Base-by-base conservation (phyloP, 2,797 vertebrate species). In the Falco rusticolus region DNA sequence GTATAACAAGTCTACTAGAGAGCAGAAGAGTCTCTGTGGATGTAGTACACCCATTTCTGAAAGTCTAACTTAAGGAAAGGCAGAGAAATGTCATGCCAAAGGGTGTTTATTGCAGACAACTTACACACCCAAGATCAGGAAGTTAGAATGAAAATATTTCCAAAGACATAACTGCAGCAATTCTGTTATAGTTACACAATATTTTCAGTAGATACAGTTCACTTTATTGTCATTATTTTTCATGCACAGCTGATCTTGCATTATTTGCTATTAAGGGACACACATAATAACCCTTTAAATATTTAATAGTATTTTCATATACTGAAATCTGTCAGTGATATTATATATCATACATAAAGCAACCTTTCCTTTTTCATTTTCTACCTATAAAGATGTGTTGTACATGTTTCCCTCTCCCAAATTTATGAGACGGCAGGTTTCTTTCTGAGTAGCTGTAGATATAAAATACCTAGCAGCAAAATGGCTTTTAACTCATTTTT, bases 401-500 rank as follows among this genome's bases (percentile, higher is more conserved):
- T 86, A 25, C 39, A 8, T 10, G 41, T 71, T 89, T 91, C 5
- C 15, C 65, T 56, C n/a, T 81, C 68, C 56, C 20, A 28, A 68
- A 63, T 90, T 75, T 83, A 72, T 63, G 43, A 86, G 41, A 88
- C 2, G 76, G 65, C 25, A 76, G 34, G 20, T 89, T 64, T 95
- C 82, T 80, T 94, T 83, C 72, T 65, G 64, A 84, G 68, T 85
- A 82, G 54, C 83, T 95, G 89, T 79, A 68, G 78, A 59, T 84
- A 74, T 29, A 51, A 95, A 95, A 76, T 7, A 80, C 68, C 75
- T 41, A 48, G 64, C 59, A 89, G 48, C 70, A 84, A 96, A 94
- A 54, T 86, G 61, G 41, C 77, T 97, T 96, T 97, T 96, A 91
- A 87, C 81, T 97, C 76, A 82, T 82, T 80, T 96, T 95, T 94